phyloP scores from a whole-genome alignment of 2,797 vertebrate species.

The Myotis pilosus region DNA sequence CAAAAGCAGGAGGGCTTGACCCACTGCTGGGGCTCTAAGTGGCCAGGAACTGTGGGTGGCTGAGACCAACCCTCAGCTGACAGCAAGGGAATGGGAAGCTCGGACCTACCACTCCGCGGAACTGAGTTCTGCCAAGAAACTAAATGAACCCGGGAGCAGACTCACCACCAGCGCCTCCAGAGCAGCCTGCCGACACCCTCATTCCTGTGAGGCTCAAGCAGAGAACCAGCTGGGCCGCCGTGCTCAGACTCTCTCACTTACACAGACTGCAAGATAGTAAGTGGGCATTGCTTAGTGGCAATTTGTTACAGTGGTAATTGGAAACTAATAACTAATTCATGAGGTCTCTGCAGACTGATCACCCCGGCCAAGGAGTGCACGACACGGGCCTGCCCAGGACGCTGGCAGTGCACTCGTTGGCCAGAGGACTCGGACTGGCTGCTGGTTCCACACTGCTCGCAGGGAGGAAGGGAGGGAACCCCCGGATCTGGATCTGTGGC shows the following conservation, averaged over 20 bases:
- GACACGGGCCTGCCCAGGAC: background rate
- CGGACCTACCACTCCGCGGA: background rate
- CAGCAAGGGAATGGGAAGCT: background rate
- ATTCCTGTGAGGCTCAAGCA: background rate
- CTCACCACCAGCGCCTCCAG: background rate
- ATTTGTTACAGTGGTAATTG: background rate
- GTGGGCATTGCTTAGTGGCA: background rate
- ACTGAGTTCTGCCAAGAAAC: background rate
- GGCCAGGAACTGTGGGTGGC: background rate
- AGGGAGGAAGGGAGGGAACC: background rate
- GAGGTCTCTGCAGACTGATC: background rate
- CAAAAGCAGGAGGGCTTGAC: background rate
- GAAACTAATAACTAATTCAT: background rate
- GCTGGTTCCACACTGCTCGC: background rate
- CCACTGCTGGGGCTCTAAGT: background rate
- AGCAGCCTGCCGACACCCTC: background rate
- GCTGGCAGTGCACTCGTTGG: no score
- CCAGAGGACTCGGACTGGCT: background rate
- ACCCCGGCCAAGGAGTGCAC: background rate
- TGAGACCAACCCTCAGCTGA: background rate
- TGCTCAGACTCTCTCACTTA: background rate
- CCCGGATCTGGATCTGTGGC: no score
- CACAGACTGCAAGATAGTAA: background rate
- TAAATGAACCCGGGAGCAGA: background rate
- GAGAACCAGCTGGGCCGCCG: fast-evolving